Evolutionary conservation across 2,113 vertebrate species (phyloP), one percentile per base, ranked within the genome.

Genomic region (Verasper variegatus): DNA sequence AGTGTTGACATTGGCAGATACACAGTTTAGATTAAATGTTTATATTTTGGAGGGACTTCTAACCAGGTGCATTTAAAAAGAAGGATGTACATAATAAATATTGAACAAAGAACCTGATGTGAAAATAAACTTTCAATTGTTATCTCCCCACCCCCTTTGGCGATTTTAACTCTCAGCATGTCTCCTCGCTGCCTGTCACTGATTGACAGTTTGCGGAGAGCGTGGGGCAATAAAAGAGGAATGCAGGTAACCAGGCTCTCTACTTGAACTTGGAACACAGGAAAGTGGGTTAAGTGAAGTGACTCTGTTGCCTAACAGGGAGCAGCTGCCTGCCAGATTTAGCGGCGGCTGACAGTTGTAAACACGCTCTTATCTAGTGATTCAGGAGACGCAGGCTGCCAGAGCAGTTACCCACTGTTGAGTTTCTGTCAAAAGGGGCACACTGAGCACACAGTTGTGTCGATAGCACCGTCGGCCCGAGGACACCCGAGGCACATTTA

Each of bases 231-330:
- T 89, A 78, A 86, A 85, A 71, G 40, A 76, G 81, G 80, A 67
- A 81, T 75, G 82, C 75, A 83, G 80, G 84, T 86, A 85, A 91
- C 82, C 65, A 49, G 78, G 87, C 70, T 77, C 24, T 77, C 57
- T 81, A 37, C 82, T 78, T 87, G 88, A 91, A 92, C 88, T 87
- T 87, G 80, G 76, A 78, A 85, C 84, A 62, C 45, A 74, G 75
- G 63, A 88, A 92, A 91, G 84, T 93, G 82, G 91, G 89, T 91
- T 92, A 91, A 90, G 90, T 84, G 81, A 87, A 88, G 79, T 78
- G 76, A 85, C 67, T 81, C 58, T 81, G 65, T 89, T 91, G 89
- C 83, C 80, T 81, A 89, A 92, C 86, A 68, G 81, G 17, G 60
- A 81, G 85, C 81, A 89, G 88, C 87, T 88, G 89, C 79, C 79